Base-by-base conservation (phyloP, 2,888 invertebrate species). In the Lymantria dispar region DNA sequence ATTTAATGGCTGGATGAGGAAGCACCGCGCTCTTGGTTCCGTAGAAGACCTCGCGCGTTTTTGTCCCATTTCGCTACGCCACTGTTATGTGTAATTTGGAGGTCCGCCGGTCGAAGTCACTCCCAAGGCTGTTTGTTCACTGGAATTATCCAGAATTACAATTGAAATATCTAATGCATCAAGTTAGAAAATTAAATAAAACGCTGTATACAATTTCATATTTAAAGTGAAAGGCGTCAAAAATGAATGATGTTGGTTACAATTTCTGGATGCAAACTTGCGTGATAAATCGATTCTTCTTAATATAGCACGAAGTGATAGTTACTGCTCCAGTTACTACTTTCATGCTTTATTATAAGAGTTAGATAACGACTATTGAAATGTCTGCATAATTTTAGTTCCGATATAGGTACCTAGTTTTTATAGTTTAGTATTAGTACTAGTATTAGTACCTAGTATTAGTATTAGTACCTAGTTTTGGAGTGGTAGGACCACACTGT, bases 61-160 rank as follows among this genome's bases (percentile, higher is more conserved):
- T 83, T 80, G 80, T 85, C 80, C 76, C 72, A 76, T 67, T 80
- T 73, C 72, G 81, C 79, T 75, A 80, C 80, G 80, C 82, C 76
- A 83, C 84, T 87, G 88, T 88, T 89, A 87, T 91, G 91, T 90
- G 90, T 91, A 88, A 87, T 90, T 91, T 90, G 85, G 87, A 90
- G 91, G 90, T 91, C 90, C 88, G 78, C 74, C 80, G 84, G 87
- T 88, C 85, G 80, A 80, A 77, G 74, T 76, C 73, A 63, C 75
- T 55, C 71, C 67, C 82, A 81, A 85, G 80, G 83, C 75, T 79
- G 70, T 76, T 69, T 57, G 65, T 69, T 49, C 69, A 64, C 59
- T 54, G 52, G 50, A 46, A 64, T 48, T 59, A 60, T 64, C 64
- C 63, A 64, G 64, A 61, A 59, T 54, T 48, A 55, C 48, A 56